phyloP scores from a whole-genome alignment of 2,797 vertebrate species.

The Catharus ustulatus region DNA sequence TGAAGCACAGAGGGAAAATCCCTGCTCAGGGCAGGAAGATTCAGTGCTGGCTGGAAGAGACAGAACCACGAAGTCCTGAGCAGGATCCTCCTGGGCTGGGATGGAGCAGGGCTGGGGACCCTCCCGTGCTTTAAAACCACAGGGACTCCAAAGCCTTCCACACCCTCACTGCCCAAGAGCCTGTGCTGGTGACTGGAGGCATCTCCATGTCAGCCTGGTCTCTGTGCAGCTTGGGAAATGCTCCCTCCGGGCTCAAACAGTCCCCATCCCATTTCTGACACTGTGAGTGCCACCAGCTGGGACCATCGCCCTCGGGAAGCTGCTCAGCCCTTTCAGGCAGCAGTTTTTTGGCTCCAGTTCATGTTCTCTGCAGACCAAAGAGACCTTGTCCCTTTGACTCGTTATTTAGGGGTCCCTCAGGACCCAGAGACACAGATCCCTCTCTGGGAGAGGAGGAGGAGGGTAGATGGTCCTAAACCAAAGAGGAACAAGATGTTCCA shows the following conservation, averaged over 20 bases:
- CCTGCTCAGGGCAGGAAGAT: not conserved
- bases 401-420: not conserved
- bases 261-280: not conserved
- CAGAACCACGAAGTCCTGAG: rapidly evolving
- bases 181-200: rapidly evolving
- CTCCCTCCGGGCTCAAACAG: not conserved
- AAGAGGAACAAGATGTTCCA: not conserved
- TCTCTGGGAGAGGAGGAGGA: not conserved
- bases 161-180: rapidly evolving
- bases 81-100: not conserved
- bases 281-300: not conserved
- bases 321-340: rapidly evolving
- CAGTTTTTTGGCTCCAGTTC: not conserved
- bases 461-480: not conserved
- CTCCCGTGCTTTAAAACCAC: not conserved
- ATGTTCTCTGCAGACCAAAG: not conserved
- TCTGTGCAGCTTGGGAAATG: not conserved
- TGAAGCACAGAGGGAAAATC: rapidly evolving
- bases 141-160: not conserved
- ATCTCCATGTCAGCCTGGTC: not conserved
- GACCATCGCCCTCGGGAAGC: not conserved
- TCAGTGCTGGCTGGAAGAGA: rapidly evolving
- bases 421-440: not conserved
- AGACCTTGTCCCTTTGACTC: not conserved
- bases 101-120: not conserved